phyloP scores from a whole-genome alignment of 2,888 invertebrate species.

The Chrysina gloriosa region DNA sequence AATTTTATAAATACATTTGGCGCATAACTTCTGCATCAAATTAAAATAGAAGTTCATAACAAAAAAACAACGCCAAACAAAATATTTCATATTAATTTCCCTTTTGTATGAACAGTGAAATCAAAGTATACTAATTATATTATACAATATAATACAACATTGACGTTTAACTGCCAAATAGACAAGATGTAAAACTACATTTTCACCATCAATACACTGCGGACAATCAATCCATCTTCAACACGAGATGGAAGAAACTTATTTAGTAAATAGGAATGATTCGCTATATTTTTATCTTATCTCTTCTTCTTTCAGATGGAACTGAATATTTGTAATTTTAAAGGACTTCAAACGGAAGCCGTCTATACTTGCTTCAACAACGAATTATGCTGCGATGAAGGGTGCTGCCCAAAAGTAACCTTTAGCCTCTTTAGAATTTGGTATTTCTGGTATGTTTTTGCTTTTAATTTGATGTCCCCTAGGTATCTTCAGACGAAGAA shows the following conservation, averaged over 20 bases:
- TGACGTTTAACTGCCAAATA: neutral
- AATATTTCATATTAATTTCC: too few relatives aligned
- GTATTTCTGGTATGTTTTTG: slow-evolving; percentile 45
- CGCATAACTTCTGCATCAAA: too few relatives aligned
- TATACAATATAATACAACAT: too few relatives aligned
- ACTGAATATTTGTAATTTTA: slow-evolving; percentile 40
- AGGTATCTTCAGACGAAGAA: too few relatives aligned
- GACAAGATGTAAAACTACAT: neutral
- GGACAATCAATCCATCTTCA: neutral
- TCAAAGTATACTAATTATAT: too few relatives aligned
- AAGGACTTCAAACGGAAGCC: slow-evolving; percentile 23
- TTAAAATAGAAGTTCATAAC: too few relatives aligned
- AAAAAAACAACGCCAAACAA: too few relatives aligned
- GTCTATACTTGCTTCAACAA: slow-evolving; percentile 44
- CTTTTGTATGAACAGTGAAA: too few relatives aligned
- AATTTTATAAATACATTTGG: too few relatives aligned
- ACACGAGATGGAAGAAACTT: slow-evolving; percentile 18
- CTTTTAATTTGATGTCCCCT: too few relatives aligned
- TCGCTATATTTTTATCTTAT: neutral
- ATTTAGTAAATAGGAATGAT: slow-evolving; percentile 6
- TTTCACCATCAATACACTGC: neutral
- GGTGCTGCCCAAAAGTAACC: slow-evolving; percentile 42
- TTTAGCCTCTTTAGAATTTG: slow-evolving; percentile 43
- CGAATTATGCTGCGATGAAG: slow-evolving; percentile 44
- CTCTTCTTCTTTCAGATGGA: slow-evolving; percentile 21